Evolutionary conservation across 2,113 vertebrate genomes (phyloP).

Genomic region (Sciurus niger): DNA sequence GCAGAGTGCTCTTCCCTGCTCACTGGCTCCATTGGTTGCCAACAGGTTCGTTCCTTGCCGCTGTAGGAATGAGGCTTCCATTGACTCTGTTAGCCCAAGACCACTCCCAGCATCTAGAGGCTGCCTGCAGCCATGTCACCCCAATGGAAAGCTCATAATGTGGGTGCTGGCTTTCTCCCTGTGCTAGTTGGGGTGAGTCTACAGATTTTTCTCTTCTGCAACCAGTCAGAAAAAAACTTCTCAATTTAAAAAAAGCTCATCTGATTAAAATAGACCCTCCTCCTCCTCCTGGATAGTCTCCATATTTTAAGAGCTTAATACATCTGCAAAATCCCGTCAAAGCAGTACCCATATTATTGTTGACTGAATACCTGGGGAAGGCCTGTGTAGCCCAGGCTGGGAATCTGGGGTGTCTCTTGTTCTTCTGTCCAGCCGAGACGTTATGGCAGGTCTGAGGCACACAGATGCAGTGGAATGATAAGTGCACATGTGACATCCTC

Average conservation of each 20-base stretch:
- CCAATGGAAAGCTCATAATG: neutral
- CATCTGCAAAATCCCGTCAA: neutral
- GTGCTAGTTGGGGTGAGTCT: neutral
- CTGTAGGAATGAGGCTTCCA: no score
- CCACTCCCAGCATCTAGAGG: neutral
- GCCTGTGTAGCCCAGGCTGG: neutral
- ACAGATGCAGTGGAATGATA: neutral
- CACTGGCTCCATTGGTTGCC: neutral
- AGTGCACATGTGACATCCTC: no score
- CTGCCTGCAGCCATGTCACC: accelerated
- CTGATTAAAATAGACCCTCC: neutral
- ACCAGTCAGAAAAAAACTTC: neutral
- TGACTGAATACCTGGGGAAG: neutral
- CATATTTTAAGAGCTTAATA: neutral
- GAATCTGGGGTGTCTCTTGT: neutral
- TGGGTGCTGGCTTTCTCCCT: neutral
- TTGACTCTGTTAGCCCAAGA: neutral
- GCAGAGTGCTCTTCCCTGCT: neutral
- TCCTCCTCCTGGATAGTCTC: neutral
- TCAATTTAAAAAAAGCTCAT: neutral
- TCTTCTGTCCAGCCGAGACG: neutral
- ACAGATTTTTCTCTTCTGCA: neutral
- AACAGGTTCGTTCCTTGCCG: neutral
- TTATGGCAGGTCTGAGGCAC: neutral
- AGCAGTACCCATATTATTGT: neutral